Evolutionary conservation across 2,113 vertebrate genomes (phyloP).

Genomic region (Saimiri boliviensis): DNA sequence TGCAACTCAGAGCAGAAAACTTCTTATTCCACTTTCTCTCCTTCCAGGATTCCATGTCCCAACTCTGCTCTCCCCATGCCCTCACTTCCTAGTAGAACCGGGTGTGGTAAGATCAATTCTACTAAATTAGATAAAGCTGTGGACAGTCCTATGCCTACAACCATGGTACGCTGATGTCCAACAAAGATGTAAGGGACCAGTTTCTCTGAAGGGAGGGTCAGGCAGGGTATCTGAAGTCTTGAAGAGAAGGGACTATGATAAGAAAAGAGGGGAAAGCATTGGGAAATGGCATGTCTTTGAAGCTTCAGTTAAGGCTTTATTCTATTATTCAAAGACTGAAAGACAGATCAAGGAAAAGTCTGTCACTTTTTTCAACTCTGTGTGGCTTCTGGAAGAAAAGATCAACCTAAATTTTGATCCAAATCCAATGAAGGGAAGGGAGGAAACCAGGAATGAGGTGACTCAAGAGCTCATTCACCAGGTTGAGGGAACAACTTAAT

Average conservation of each 20-base stretch:
- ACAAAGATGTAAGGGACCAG: neutral
- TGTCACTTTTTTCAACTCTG: neutral
- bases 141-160: neutral
- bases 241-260: neutral
- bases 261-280: neutral
- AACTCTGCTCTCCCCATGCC: neutral
- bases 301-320: neutral
- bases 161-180: neutral
- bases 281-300: neutral
- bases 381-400: neutral
- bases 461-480: neutral
- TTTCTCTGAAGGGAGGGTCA: neutral
- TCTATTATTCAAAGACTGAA: neutral
- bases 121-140: neutral
- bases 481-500: neutral
- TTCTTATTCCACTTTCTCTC: neutral
- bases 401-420: neutral
- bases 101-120: neutral
- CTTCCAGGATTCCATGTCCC: neutral
- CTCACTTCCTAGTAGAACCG: neutral
- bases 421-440: neutral
- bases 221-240: neutral
- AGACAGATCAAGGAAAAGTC: neutral
- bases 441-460: neutral
- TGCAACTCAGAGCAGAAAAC: neutral